Conservation (phyloP, 1,140 invertebrate genomes). For the Bactericera cockerelli region DNA sequence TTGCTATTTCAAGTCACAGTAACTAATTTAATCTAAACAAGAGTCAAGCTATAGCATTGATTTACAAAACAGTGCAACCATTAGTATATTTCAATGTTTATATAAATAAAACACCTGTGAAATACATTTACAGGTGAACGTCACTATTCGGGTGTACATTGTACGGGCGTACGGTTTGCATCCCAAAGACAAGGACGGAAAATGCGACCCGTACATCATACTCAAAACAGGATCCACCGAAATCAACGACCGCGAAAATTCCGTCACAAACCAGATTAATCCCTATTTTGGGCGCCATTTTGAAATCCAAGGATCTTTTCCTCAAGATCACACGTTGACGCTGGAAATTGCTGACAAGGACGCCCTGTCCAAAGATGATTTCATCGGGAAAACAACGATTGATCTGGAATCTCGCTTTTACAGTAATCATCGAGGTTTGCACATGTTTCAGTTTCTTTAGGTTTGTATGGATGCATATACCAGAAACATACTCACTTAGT, state of each 20-base stretch:
- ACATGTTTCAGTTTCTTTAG: slow-evolving; percentile 55
- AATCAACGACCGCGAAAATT: slow-evolving; percentile 54
- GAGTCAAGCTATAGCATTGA: too few relatives aligned
- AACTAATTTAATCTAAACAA: too few relatives aligned
- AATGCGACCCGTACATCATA: slow-evolving; percentile 63
- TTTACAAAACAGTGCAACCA: too few relatives aligned
- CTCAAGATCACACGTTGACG: slow-evolving; percentile 51
- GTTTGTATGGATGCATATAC: too few relatives aligned
- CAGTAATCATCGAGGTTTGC: slow-evolving; percentile 55
- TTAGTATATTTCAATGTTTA: too few relatives aligned
- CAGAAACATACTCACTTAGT: slow-evolving; percentile 30
- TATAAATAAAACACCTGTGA: too few relatives aligned
- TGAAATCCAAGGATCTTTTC: slow-evolving; percentile 56
- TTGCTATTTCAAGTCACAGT: too few relatives aligned
- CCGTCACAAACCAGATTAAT: slow-evolving; percentile 62
- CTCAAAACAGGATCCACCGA: slow-evolving; percentile 47
- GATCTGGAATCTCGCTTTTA: slow-evolving; percentile 80
- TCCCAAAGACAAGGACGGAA: slow-evolving; percentile 52
- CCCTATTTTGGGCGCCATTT: slow-evolving; percentile 72
- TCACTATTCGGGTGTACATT: slow-evolving; percentile 62
- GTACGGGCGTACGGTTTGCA: slow-evolving; percentile 52
- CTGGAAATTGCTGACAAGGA: slow-evolving; percentile 67
- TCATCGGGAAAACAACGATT: slow-evolving; percentile 70
- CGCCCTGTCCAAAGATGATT: slow-evolving; percentile 45
- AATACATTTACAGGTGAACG: too few relatives aligned